phyloP scores from a whole-genome alignment of 2,797 vertebrate species.

The Sciurus vulgaris region DNA sequence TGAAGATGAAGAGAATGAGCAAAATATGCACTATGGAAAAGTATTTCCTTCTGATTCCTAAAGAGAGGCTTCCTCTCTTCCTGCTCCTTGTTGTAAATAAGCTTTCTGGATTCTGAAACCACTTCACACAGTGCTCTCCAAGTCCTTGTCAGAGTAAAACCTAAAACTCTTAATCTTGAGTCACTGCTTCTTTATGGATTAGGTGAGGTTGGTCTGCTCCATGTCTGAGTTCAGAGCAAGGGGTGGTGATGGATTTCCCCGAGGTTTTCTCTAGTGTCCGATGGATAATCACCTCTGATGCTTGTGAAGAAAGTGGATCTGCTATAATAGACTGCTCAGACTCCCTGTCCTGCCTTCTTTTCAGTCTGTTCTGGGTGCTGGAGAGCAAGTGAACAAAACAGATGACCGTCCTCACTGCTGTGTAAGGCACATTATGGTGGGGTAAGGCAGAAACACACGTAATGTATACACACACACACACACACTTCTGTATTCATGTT shows the following conservation, averaged over 20 bases:
- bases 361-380: background rate
- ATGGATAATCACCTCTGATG: background rate
- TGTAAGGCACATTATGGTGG: background rate
- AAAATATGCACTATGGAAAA: background rate
- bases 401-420: background rate
- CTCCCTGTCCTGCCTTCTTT: background rate
- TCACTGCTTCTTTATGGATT: background rate
- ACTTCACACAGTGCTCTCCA: background rate
- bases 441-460: background rate
- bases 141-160: background rate
- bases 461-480: background rate
- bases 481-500: background rate
- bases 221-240: background rate
- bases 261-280: background rate
- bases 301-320: background rate
- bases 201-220: background rate
- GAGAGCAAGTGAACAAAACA: background rate
- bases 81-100: background rate
- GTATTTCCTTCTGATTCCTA: slow-evolving; percentile 6
- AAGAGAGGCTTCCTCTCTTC: background rate
- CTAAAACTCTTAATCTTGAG: background rate
- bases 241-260: background rate
- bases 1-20: background rate
- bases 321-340: background rate
- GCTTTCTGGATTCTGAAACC: background rate